Evolutionary conservation across 1,140 invertebrate species (phyloP), one percentile per base, ranked within the genome.

Genomic region (Callitettix versicolor): DNA sequence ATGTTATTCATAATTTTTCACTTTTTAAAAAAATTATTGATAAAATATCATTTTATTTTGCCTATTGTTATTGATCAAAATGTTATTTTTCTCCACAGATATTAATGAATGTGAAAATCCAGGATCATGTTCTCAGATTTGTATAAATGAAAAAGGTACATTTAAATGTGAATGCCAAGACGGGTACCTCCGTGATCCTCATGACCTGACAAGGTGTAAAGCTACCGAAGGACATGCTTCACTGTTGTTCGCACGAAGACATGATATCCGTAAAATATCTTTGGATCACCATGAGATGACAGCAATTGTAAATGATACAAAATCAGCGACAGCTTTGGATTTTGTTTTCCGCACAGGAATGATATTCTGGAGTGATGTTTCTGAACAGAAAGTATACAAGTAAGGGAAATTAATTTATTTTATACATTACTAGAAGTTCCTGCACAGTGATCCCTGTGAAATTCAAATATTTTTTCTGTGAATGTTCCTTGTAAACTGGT

Each of bases 91-190:
- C 15, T 41, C 74, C 76, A 34, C 67, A 91, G 95, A 98, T 71
- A 80, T 98, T 38, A 79, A 98, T 70, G 95, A 98, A 71, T 99
- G 95, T 65, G 71, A 84, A 43, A 79, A 86, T 46, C 81, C 85
- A 0, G 94, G 92, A 1, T 79, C 80, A 1, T 99, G 95, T 68
- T 97, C 95, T 0, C 94, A 98, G 68, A 77, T 81, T 44, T 98
- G 95, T 68, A 77, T 82, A 44, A 98, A 98, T 69, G 85, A 86
- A 61, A 87, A 90, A 56, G 95, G 93, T 0, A 79, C 80, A 3
- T 97, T 86, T 73, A 95, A 96, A 69, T 99, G 96, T 68, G 84
- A 86, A 62, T 99, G 96, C 68, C 74, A 84, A 34, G 64, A 77
- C 0, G 93, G 92, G 6, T 99, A 98, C 68, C 79, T 85, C 49